phyloP scores from a whole-genome alignment of 2,888 invertebrate species.

The Tachina grossa region DNA sequence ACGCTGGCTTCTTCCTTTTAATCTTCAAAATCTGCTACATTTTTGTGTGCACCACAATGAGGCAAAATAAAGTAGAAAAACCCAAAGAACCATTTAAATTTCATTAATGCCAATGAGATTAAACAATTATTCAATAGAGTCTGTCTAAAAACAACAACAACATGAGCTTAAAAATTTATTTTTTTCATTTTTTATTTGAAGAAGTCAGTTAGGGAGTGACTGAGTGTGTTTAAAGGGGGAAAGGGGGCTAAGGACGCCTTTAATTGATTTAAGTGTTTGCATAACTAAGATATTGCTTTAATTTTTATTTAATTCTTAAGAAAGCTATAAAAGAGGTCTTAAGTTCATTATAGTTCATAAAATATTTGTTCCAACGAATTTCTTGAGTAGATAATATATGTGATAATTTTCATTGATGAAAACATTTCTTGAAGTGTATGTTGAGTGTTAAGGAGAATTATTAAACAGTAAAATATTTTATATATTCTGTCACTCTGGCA shows the following conservation, averaged over 20 bases:
- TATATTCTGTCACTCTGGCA: not conserved
- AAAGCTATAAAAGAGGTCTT: constrained; percentile 46
- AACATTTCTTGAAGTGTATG: constrained; percentile 10
- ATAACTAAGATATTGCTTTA: constrained; percentile 6
- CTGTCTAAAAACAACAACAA: constrained; percentile 40
- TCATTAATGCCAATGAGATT: constrained; percentile 68
- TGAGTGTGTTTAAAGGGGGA: not conserved
- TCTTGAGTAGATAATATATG: constrained; percentile 1
- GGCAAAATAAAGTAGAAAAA: not conserved
- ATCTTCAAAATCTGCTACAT: constrained; percentile 13
- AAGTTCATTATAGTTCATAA: constrained; percentile 45
- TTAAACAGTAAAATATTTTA: not conserved
- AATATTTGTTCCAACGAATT: not conserved
- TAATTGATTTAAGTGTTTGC: constrained; percentile 62
- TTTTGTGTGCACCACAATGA: not conserved
- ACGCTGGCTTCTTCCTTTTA: not conserved
- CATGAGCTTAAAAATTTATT: not conserved
- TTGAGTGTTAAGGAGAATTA: not conserved
- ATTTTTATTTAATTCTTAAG: constrained; percentile 23
- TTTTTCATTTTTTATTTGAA: not conserved
- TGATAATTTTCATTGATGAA: not conserved
- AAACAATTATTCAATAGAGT: constrained; percentile 63
- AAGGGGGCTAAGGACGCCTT: constrained; percentile 2
- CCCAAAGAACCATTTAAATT: constrained; percentile 65
- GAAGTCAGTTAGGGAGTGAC: not conserved